Evolutionary conservation across 1,140 invertebrate species (phyloP), one percentile per base, ranked within the genome.

Genomic region (Radopholus similis): DNA sequence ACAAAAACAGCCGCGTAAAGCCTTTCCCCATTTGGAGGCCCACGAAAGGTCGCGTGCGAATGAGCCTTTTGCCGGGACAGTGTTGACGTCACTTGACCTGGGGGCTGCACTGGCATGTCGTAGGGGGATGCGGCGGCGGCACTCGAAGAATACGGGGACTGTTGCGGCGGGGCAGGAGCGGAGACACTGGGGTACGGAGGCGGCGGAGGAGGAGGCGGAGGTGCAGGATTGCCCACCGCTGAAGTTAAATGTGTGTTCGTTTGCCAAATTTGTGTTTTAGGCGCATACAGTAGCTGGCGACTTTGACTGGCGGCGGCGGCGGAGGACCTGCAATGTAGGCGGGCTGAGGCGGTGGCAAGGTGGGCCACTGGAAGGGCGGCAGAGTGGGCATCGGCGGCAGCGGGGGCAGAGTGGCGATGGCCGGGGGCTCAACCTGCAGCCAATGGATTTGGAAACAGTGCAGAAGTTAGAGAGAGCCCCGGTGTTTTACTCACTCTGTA

Each of bases 291-390:
- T 51, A 51, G 21, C 47, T 51, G 8, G 47, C n/a, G 47, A 51
- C 18, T 51, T 51, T 51, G 6, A 51, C 47, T 1, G 47, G n/a
- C 18, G 47, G 47, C 11, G 47, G 47, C n/a, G 47, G 47, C 32
- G 59, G 59, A 4, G 59, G 59, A 26, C 21, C 49, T 1, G 49
- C 59, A 28, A 49, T 34, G 49, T 40, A 62, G 47, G 35, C 23
- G 21, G 40, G 11, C n/a, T 62, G 37, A 4, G 40, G 21, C 2
- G 58, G 35, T 9, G 59, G 35, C 30, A 15, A n/a, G 21, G 44
- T 32, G 1, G 40, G 21, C 2, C 35, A 21, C 9, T 35, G 35
- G n/a, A 15, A n/a, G 21, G 44, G 40, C 21, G 59, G 40, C n/a
- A 62, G 18, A 13, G 38, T 62, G 21, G 49, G 49, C 30, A 51